Evolutionary conservation across 2,113 vertebrate species (phyloP).

Genomic region (Pelobates fuscus): DNA sequence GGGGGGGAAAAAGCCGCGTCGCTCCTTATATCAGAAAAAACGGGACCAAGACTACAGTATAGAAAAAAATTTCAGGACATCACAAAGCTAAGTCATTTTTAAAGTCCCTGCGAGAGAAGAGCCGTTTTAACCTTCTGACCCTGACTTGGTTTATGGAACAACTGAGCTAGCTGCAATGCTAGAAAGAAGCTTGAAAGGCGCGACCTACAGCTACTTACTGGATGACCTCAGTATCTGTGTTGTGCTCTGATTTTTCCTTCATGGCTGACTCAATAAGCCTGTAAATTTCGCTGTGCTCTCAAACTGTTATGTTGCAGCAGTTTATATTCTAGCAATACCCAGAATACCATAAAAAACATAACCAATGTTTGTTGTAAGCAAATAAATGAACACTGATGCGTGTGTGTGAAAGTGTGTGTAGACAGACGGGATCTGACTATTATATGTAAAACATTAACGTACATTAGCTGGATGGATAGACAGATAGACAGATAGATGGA

Average conservation of each 20-base stretch:
- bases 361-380: too few relatives aligned
- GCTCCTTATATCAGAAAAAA: conserved; percentile 19
- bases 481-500: too few relatives aligned
- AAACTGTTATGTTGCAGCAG: conserved; percentile 27
- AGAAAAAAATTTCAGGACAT: conserved; percentile 8
- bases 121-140: conserved; percentile 28
- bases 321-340: not conserved
- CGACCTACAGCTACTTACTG: conserved; percentile 37
- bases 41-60: conserved; percentile 5
- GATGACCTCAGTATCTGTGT: not conserved
- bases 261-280: conserved; percentile 28
- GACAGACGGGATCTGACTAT: too few relatives aligned
- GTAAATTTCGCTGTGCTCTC: conserved; percentile 27
- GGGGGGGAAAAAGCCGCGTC: conserved; percentile 12
- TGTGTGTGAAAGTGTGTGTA: too few relatives aligned
- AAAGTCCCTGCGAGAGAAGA: conserved; percentile 29
- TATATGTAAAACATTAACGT: too few relatives aligned
- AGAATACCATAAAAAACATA: not conserved
- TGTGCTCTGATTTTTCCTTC: conserved; percentile 25
- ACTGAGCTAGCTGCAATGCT: conserved; percentile 33
- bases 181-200: conserved; percentile 22
- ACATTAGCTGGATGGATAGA: too few relatives aligned
- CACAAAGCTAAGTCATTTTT: conserved; percentile 24
- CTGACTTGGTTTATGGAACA: conserved; percentile 26
- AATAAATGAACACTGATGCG: too few relatives aligned